These are phyloP conservation scores for Oxygymnocypris stewartii DNA, from an alignment of 2,113 vertebrate genomes.

Conservation along the genomic window DNA sequence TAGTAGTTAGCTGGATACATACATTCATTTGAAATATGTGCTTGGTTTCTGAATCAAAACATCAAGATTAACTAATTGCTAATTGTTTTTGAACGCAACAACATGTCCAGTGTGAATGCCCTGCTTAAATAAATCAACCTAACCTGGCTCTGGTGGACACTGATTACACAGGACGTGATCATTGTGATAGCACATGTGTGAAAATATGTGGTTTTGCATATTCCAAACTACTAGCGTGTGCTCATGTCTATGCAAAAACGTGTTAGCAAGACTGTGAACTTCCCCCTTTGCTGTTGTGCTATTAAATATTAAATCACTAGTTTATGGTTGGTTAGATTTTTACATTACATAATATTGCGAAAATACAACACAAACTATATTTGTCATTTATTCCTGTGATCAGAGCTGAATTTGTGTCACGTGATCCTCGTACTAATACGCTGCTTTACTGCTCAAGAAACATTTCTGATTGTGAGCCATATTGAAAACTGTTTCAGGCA, in stretches of 20 bases:
- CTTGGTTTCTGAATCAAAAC: neutral
- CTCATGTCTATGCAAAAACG: neutral
- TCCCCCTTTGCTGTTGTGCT: neutral
- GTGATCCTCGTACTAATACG: too few species aligned
- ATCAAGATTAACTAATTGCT: neutral
- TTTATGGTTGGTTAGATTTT: neutral
- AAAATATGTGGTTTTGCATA: conserved; percentile 4
- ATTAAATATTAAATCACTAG: neutral
- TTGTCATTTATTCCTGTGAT: too few species aligned
- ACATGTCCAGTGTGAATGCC: neutral
- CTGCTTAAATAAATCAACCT: neutral
- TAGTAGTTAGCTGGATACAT: neutral
- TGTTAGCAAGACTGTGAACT: neutral
- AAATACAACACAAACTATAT: too few species aligned
- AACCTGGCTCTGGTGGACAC: neutral
- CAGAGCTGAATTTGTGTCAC: too few species aligned
- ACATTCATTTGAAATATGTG: neutral
- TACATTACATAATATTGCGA: too few species aligned
- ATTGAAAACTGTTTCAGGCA: neutral
- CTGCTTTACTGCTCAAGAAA: neutral
- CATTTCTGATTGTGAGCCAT: neutral
- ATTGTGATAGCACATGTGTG: neutral
- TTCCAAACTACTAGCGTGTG: neutral
- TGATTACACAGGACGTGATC: too few species aligned
- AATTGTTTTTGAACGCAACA: neutral